Evolutionary conservation across 2,888 invertebrate species (phyloP), one percentile per base, ranked within the genome.

Genomic region (Aleiodes leptofemur): DNA sequence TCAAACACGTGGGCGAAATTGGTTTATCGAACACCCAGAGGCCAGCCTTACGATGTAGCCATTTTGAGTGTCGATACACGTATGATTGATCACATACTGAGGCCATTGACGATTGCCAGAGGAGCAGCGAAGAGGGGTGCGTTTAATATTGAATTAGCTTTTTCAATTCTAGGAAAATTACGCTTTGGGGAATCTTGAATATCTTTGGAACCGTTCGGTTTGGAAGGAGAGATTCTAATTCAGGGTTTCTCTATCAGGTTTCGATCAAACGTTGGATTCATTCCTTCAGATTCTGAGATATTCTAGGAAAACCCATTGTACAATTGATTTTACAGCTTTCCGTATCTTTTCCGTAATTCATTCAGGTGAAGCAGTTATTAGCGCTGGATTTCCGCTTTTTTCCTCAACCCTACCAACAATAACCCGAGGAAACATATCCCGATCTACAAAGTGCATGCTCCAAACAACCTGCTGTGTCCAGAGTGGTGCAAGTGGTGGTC

Each of bases 401-500:
- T 91, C 90, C 79, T 91, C 91, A 82, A 86, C 86, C 38, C 81
- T 91, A 29, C 88, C 88, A 61, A 92, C 92, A 0, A 88, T 93
- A 59, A 92, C 92, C 4, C 88, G 90, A 14, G 93, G 93, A 0
- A 90, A 91, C 82, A 88, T 93, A 34, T 92, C 92, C 82, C 91
- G 91, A 80, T 90, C 89, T 43, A 90, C 91, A 14, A 89, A 91
- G 0, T 91, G 90, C 76, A 91, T 93, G 91, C 84, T 93, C 73
- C 93, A 92, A 84, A 93, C 93, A 0, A 93, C 93, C 0, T 93
- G 93, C 83, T 92, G 92, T 84, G 91, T 93, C 9, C 92, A 93
- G 84, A 92, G 92, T 0, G 93, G 93, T 0, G 91, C 91, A 80
- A 94, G 93, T 78, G 93, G 94, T 3, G 93, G 93, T 0, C 92